Percentiles rank a stretch among this genome's conserved stretches.
Conservation (phyloP, 2,888 invertebrate genomes). For the Metellina segmentata region DNA sequence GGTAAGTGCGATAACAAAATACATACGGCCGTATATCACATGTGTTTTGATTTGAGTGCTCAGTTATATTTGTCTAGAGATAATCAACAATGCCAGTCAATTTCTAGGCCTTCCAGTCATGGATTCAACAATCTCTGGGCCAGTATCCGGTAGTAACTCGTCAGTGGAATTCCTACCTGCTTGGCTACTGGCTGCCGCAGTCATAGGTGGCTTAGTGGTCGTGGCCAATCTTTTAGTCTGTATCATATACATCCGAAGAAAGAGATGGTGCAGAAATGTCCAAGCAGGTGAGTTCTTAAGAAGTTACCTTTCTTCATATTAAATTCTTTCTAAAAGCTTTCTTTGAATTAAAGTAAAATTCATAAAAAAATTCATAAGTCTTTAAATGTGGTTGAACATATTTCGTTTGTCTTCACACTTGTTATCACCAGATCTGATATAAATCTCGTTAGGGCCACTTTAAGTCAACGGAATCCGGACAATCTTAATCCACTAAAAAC, state of each 20-base stretch:
- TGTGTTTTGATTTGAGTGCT: not conserved
- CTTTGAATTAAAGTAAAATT: no score
- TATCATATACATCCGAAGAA: conserved; percentile 65
- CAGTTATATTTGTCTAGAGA: conserved; percentile 34
- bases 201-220: conserved; percentile 66
- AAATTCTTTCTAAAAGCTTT: no score
- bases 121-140: conserved; percentile 69
- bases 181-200: conserved; percentile 64
- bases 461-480: no score
- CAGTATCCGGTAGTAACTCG: conserved; percentile 37
- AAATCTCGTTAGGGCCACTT: no score
- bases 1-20: not conserved
- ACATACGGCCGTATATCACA: no score
- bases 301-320: not conserved
- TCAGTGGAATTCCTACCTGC: conserved; percentile 61
- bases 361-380: no score
- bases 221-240: conserved; percentile 65
- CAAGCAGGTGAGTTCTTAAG: conserved; percentile 47
- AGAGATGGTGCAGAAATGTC: conserved; percentile 44
- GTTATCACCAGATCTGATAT: no score
- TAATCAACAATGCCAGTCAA: conserved; percentile 67
- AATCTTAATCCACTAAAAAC: no score
- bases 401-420: no score
- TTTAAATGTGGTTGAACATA: no score
- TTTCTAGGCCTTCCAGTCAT: conserved; percentile 73